Percentiles rank a stretch among this genome's conserved stretches.
These are phyloP conservation scores for Lophotriccus pileatus DNA, from an alignment of 2,797 vertebrate species.

Conservation along the genomic window DNA sequence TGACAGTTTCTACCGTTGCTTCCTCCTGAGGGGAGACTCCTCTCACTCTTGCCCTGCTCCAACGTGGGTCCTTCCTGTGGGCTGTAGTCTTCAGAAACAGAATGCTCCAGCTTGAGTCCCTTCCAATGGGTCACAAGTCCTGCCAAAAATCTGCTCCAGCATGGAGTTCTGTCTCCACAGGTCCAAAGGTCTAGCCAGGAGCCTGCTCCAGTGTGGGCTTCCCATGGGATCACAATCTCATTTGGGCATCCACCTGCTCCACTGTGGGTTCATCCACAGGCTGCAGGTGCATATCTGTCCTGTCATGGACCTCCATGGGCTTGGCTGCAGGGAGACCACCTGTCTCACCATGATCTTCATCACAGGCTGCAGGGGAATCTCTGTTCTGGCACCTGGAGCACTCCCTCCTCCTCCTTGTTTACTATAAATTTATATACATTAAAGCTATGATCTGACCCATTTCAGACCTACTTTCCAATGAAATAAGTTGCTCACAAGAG, in stretches of 20 bases:
- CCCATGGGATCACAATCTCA: not conserved
- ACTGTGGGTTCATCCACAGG: accelerated
- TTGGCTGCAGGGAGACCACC: accelerated
- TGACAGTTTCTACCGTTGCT: accelerated
- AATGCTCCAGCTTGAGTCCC: not conserved
- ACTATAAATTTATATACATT: not conserved
- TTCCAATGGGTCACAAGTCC: not conserved
- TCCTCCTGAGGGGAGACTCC: not conserved
- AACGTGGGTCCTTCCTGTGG: not conserved
- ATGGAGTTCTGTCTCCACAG: not conserved
- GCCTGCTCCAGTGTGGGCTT: not conserved
- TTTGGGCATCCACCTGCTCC: not conserved
- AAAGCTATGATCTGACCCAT: not conserved
- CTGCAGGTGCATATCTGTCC: not conserved
- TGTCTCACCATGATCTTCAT: not conserved
- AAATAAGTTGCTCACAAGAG: not conserved
- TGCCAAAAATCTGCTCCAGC: not conserved
- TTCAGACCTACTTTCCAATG: not conserved
- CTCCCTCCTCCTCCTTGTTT: not conserved
- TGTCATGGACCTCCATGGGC: not conserved
- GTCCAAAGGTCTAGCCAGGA: not conserved
- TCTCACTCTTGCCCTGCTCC: not conserved
- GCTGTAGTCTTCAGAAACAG: not conserved
- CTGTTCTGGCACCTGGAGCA: not conserved
- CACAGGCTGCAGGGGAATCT: not conserved